These are phyloP conservation scores for Marcusenius ussheri DNA, from an alignment of 2,113 vertebrate species.

Conservation along the genomic window DNA sequence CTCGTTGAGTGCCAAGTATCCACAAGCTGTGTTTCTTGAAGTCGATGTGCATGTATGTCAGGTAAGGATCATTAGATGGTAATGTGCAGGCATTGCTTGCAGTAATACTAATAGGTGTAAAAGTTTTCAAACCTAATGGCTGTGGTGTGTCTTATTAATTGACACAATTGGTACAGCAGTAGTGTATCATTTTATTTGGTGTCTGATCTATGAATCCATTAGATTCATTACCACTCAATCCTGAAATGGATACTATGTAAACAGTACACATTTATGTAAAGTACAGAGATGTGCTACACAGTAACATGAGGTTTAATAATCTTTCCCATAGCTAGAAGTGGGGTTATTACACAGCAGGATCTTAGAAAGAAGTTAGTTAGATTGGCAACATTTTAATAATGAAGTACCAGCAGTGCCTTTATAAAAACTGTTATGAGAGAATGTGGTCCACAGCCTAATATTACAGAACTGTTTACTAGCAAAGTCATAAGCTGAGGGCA, in stretches of 20 bases:
- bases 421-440: neutral
- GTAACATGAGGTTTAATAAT: neutral
- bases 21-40: conserved; percentile 86
- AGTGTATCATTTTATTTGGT: neutral
- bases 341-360: neutral
- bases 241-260: neutral
- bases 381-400: neutral
- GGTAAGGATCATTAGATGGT: conserved; percentile 54
- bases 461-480: neutral
- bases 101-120: neutral
- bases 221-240: neutral
- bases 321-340: neutral
- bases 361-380: neutral
- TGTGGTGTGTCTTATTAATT: neutral
- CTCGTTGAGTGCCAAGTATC: conserved; percentile 84
- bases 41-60: conserved; percentile 91
- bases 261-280: neutral
- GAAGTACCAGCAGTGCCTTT: neutral
- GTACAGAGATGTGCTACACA: neutral
- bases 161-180: neutral
- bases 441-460: neutral
- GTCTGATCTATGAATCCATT: neutral
- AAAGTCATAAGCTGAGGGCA: neutral
- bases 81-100: neutral
- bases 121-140: neutral